phyloP scores from a whole-genome alignment of 2,888 invertebrate species.

The Sceliomorpha sp. region DNA sequence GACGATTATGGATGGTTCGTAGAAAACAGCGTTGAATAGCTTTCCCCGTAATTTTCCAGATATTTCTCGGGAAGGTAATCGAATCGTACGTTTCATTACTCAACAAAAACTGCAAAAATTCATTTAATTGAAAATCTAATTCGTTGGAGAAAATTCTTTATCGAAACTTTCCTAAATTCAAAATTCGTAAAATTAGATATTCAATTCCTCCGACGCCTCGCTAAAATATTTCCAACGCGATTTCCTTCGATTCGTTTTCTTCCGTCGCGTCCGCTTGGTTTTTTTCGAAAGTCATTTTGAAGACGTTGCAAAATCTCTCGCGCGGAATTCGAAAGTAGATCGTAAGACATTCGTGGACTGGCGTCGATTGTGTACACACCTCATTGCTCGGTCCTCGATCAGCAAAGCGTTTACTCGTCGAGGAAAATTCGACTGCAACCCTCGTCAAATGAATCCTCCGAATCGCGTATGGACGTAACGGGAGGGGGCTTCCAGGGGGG shows the following conservation, averaged over 20 bases:
- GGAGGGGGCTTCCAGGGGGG: conserved; percentile 2
- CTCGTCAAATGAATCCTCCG: conserved; percentile 47
- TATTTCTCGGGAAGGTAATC: too few relatives aligned
- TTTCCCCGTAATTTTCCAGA: too few relatives aligned
- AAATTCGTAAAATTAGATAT: too few relatives aligned
- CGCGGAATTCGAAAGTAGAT: conserved; percentile 25
- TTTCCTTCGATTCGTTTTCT: conserved; percentile 6
- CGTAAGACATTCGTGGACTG: conserved; percentile 45
- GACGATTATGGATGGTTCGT: conserved; percentile 14
- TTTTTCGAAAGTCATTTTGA: conserved; percentile 10
- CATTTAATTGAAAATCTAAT: too few relatives aligned
- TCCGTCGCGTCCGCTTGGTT: too few relatives aligned
- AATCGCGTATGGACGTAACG: conserved; percentile 11
- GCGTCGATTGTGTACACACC: conserved; percentile 42
- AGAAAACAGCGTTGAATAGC: too few relatives aligned
- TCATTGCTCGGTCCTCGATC: conserved; percentile 38
- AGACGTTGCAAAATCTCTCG: conserved; percentile 18
- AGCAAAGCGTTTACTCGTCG: conserved; percentile 33
- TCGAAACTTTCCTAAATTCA: too few relatives aligned
- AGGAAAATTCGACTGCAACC: conserved; percentile 29
- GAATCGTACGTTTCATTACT: too few relatives aligned
- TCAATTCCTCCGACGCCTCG: too few relatives aligned
- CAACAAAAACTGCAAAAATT: too few relatives aligned
- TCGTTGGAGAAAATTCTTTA: too few relatives aligned
- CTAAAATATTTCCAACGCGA: too few relatives aligned